Evolutionary conservation across 2,888 invertebrate genomes (phyloP).

Genomic region (Leucophenga maculata): DNA sequence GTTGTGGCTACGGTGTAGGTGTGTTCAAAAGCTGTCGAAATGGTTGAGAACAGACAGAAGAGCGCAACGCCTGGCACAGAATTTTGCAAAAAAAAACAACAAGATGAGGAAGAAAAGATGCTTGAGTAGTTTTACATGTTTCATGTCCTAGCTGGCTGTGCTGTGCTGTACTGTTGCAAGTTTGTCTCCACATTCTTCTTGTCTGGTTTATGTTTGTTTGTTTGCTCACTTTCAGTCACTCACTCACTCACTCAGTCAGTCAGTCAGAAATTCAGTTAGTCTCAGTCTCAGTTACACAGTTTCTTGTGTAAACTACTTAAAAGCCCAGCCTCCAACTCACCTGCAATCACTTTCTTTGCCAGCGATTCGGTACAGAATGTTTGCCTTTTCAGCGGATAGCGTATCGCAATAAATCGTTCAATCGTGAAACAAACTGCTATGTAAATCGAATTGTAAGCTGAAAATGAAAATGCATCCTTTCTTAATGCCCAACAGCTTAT

Average conservation of each 20-base stretch:
- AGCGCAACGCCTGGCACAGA: constrained; percentile 70
- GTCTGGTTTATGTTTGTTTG: background rate
- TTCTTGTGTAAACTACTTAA: background rate
- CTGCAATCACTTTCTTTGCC: constrained; percentile 78
- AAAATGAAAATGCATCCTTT: constrained; percentile 26
- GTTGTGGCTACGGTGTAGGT: constrained; percentile 63
- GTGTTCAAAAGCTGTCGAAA: constrained; percentile 80
- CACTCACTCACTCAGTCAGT: too few species aligned
- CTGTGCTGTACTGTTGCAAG: background rate
- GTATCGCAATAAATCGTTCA: constrained; percentile 83
- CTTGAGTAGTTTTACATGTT: constrained; percentile 34
- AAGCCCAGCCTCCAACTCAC: constrained; percentile 52
- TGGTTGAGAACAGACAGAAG: constrained; percentile 77
- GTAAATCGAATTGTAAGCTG: constrained; percentile 81
- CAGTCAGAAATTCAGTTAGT: too few species aligned
- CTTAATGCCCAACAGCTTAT: constrained; percentile 29
- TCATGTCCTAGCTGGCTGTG: background rate
- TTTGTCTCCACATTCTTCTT: background rate
- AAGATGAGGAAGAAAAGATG: constrained; percentile 37
- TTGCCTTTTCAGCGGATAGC: constrained; percentile 81
- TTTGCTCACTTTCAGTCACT: background rate
- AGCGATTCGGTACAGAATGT: constrained; percentile 80
- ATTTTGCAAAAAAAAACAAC: constrained; percentile 63
- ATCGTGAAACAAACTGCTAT: constrained; percentile 83
- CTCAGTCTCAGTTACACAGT: too few species aligned